Evolutionary conservation across 2,888 invertebrate genomes (phyloP).

Genomic region (Acanthosepion lycidas): DNA sequence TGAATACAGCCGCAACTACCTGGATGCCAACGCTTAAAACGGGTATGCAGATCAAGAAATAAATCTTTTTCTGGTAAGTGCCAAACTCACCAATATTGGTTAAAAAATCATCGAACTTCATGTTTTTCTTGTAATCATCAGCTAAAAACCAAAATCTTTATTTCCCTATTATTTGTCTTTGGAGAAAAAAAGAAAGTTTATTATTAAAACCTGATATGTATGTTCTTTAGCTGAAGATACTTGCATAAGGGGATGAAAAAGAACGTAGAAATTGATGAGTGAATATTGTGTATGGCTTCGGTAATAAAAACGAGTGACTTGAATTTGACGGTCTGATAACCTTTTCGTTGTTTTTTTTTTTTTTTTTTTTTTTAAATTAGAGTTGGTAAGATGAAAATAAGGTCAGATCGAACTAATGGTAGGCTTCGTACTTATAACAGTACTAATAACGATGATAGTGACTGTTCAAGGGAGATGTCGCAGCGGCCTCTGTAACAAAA

Average conservation of each 20-base stretch:
- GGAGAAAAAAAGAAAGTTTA: not conserved
- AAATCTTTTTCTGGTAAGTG: conserved; percentile 58
- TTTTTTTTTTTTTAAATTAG: not conserved
- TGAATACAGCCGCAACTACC: conserved; percentile 57
- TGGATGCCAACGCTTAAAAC: conserved; percentile 54
- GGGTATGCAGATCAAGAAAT: conserved; percentile 58
- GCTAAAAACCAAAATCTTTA: not conserved
- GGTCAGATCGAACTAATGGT: not conserved
- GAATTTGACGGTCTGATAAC: not conserved
- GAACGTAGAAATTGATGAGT: not conserved
- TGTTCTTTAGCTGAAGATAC: not conserved
- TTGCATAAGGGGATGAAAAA: not conserved
- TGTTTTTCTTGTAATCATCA: not conserved
- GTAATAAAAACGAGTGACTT: not conserved
- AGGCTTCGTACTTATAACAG: not conserved
- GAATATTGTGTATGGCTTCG: not conserved
- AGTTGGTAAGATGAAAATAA: not conserved
- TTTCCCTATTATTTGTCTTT: not conserved
- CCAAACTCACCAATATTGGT: conserved; percentile 61
- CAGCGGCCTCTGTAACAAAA: not conserved
- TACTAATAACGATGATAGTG: not conserved
- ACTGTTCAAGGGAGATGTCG: not conserved
- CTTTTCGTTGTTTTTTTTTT: not conserved
- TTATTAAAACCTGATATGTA: not conserved
- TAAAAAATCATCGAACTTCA: conserved; percentile 59